These are phyloP conservation scores for Synanthedon andrenaeformis DNA, from an alignment of 2,888 invertebrate genomes.

Conservation along the genomic window DNA sequence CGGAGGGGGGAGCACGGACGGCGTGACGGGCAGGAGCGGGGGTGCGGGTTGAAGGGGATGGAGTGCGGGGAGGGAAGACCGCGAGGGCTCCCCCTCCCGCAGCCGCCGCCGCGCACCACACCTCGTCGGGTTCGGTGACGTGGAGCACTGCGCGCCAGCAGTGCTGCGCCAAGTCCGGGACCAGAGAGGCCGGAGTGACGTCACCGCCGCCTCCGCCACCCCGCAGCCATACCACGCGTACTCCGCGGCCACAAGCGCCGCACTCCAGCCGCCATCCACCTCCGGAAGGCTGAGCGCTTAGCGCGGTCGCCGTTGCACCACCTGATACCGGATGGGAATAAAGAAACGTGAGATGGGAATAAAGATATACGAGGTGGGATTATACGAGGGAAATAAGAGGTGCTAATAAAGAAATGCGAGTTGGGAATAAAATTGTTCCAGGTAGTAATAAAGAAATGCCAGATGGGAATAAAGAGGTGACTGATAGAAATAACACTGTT, in stretches of 20 bases:
- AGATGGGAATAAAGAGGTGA: too few relatives aligned
- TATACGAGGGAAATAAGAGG: too few relatives aligned
- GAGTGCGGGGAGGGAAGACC: slow-evolving; percentile 35
- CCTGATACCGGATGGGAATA: slow-evolving; percentile 17
- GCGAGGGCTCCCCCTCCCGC: slow-evolving; percentile 43
- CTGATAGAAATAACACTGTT: too few relatives aligned
- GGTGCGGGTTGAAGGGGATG: slow-evolving; percentile 26
- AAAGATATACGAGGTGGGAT: background rate
- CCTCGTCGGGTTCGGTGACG: slow-evolving; percentile 45
- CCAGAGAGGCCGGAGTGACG: slow-evolving; percentile 26
- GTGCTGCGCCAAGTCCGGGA: slow-evolving; percentile 42
- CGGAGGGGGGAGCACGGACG: slow-evolving; percentile 34
- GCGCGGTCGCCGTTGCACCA: slow-evolving; percentile 45
- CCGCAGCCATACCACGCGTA: slow-evolving; percentile 29
- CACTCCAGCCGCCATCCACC: slow-evolving; percentile 57
- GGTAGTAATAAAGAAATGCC: too few relatives aligned
- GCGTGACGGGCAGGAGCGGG: slow-evolving; percentile 48
- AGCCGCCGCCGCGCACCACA: slow-evolving; percentile 47
- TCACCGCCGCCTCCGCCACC: slow-evolving; percentile 7
- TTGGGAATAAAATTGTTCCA: too few relatives aligned
- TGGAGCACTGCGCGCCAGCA: slow-evolving; percentile 52
- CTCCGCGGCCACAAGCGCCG: slow-evolving; percentile 48
- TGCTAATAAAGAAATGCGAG: too few relatives aligned
- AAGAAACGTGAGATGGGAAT: background rate
- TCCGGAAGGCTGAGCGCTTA: slow-evolving; percentile 31